A percentile compares a stretch with the other conserved stretches of the same genome.
These are phyloP conservation scores for Luidia sarsii DNA, from an alignment of 53 echinoderm and acorn worm species.

Conservation along the genomic window DNA sequence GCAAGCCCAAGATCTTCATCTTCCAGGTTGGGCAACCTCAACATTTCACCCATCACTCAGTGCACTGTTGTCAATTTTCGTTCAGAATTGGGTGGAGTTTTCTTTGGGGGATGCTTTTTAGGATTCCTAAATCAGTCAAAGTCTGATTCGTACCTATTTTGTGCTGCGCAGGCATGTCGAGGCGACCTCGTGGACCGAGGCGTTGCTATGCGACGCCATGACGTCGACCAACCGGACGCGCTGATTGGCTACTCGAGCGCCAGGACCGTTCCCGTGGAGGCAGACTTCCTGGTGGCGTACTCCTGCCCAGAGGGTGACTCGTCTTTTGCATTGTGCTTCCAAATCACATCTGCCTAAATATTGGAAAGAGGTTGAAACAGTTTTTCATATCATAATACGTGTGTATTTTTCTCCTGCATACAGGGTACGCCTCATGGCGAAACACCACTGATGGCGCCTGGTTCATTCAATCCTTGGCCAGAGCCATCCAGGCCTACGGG, in stretches of 20 bases:
- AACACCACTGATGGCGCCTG: slow-evolving; percentile 59
- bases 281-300: slow-evolving; percentile 56
- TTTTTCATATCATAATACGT: too few species aligned
- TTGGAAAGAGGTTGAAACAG: too few species aligned
- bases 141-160: neutral
- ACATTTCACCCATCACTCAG: neutral
- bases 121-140: neutral
- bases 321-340: too few species aligned
- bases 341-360: too few species aligned
- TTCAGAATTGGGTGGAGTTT: neutral
- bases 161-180: slow-evolving; percentile 59
- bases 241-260: slow-evolving; percentile 28
- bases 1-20: slow-evolving; percentile 86
- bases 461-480: slow-evolving; percentile 63
- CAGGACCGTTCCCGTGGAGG: slow-evolving; percentile 52
- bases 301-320: slow-evolving; percentile 45
- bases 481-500: slow-evolving; percentile 46
- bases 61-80: neutral
- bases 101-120: neutral
- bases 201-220: slow-evolving; percentile 37
- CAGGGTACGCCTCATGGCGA: slow-evolving; percentile 66
- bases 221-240: slow-evolving; percentile 44
- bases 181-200: slow-evolving; percentile 66
- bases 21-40: slow-evolving; percentile 65
- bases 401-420: neutral